A percentile compares a stretch with the other conserved stretches of the same genome.
Conservation (phyloP, 1,140 invertebrate genomes). For the Luehdorfia chinensis region DNA sequence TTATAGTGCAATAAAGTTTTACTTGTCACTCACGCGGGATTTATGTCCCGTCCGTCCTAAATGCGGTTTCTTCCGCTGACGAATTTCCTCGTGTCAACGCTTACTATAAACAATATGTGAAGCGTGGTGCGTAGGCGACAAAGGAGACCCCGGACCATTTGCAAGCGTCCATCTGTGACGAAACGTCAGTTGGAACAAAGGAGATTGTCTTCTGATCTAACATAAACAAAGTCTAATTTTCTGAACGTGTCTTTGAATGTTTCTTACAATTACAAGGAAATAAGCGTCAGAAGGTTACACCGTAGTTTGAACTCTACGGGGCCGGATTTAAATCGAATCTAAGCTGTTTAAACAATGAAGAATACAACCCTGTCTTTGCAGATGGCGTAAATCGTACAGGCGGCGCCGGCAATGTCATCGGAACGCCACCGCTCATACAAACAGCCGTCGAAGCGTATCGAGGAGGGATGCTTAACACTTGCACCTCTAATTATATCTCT, state of each 20-base stretch:
- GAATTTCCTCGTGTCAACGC: constrained; percentile 68
- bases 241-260: constrained; percentile 45
- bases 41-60: constrained; percentile 63
- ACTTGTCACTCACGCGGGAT: constrained; percentile 69
- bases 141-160: constrained; percentile 51
- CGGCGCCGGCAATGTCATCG: constrained; percentile 63
- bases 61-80: constrained; percentile 70
- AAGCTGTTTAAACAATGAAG: constrained; percentile 10
- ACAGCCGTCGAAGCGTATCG: constrained; percentile 59
- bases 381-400: constrained; percentile 52
- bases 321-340: constrained; percentile 12
- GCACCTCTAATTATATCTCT: constrained; percentile 69
- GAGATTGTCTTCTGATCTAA: constrained; percentile 61
- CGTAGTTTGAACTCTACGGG: neutral
- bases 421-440: constrained; percentile 53
- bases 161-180: constrained; percentile 51
- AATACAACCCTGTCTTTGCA: constrained; percentile 35
- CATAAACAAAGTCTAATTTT: constrained; percentile 69
- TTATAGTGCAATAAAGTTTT: constrained; percentile 72
- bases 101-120: constrained; percentile 50
- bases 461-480: constrained; percentile 71
- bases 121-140: constrained; percentile 52
- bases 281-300: neutral
- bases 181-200: constrained; percentile 46
- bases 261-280: constrained; percentile 2